Base-by-base conservation (phyloP, 1,140 invertebrate species). In the Neotoxoptera formosana region DNA sequence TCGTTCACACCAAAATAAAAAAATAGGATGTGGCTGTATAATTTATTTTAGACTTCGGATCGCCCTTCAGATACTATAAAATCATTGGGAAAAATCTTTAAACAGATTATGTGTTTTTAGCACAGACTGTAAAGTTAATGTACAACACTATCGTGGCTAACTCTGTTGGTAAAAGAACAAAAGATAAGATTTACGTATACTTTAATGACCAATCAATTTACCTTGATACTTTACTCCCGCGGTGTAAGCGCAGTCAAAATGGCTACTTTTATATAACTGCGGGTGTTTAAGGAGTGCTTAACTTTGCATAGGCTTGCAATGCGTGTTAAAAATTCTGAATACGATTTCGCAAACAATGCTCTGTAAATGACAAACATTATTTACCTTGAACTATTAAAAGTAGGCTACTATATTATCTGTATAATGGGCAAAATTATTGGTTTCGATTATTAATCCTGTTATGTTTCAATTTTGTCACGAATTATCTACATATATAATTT, bases 311-410 rank as follows among this genome's bases (percentile, higher is more conserved):
- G 30, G 11, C 30, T 14, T n/a, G 60, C 14, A 76, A 76, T 76
- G n/a, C n/a, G n/a, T 76, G 60, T 76, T n/a, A 76, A 76, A 76
- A 76, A 76, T 76, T n/a, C 60, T n/a, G 30, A 67, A 67, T 76
- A 76, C 60, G 60, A 76, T 76, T 76, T 76, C 60, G n/a, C 60
- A 76, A 76, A 76, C 60, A 76, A 7, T 20, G 8, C 9, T n/a
- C 25, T 67, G 30, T 34, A 76, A 76, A 76, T 76, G 60, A 76
- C 60, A 76, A 76, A n/a, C n/a, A 76, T n/a, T 76, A n/a, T 76
- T 76, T 76, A 34, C 60, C 60, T 76, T 76, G 60, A n/a, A 76
- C 60, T 76, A 76, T 76, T 76, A n/a, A 76, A 76, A 76, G 6
- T 76, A 76, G 60, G 60, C 60, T 76, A 76, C 4, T 41, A 41